A percentile compares a stretch with the other conserved stretches of the same genome.
These are phyloP conservation scores for Sphenodon punctatus DNA, from an alignment of 2,797 vertebrate genomes.

Conservation along the genomic window DNA sequence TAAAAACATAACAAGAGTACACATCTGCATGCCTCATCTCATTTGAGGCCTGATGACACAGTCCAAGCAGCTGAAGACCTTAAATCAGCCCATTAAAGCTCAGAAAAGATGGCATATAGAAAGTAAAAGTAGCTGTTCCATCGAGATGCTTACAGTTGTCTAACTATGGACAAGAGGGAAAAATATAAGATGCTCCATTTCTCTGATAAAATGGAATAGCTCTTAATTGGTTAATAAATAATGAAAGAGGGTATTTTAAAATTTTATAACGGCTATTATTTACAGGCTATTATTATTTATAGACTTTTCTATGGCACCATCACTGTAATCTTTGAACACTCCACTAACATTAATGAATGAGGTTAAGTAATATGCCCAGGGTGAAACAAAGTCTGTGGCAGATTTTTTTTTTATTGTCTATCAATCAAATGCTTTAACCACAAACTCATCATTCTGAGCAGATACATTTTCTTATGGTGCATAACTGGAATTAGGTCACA, in stretches of 20 bases:
- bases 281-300: not conserved
- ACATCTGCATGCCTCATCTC: not conserved
- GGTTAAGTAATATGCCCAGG: not conserved
- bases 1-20: not conserved
- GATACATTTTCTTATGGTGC: not conserved
- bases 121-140: not conserved
- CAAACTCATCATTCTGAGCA: not conserved
- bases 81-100: too few species aligned
- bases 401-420: not conserved
- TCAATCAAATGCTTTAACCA: not conserved
- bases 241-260: not conserved
- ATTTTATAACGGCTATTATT: not conserved
- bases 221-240: not conserved
- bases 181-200: not conserved
- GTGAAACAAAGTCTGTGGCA: not conserved
- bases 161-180: not conserved
- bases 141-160: not conserved
- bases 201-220: not conserved
- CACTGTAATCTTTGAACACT: not conserved
- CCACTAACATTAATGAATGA: not conserved
- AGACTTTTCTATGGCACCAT: not conserved
- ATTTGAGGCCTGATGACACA: not conserved
- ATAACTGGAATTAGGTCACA: not conserved
- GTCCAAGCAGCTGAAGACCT: not conserved
- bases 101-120: not conserved